Evolutionary conservation across 1,140 invertebrate species (phyloP), one percentile per base, ranked within the genome.

Genomic region (Streblospio benedicti): DNA sequence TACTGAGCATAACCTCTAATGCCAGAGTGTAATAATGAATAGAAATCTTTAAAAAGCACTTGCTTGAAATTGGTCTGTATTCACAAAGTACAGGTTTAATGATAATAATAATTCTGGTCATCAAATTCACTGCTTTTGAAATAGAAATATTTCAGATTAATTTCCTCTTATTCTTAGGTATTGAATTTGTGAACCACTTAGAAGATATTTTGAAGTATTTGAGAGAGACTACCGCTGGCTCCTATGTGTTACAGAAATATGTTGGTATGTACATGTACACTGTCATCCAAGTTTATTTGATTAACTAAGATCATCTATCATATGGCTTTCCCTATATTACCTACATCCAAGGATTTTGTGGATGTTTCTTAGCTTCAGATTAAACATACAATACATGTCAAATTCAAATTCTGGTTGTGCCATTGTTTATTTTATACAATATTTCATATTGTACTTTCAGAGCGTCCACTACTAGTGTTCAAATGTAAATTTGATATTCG

Each of bases 401-500:
- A 9, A 9, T 9, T 41, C 18, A 41, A 23, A 47, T 28, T 18
- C 30, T 2, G 45, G 6, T 14, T 47, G 25, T 2, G 25, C n/a
- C n/a, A n/a, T n/a, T n/a, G n/a, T n/a, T n/a, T n/a, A n/a, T n/a
- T 47, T 47, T 47, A 47, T 47, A 9, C 30, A 23, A 27, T 2
- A 47, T n/a, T 45, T 45, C 44, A 23, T 45, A 6, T 32, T 25
- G 51, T 53, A 32, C 35, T 35, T 31, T 16, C 66, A 76, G 79
- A 81, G 65, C 67, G 79, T 2, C 80, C 80, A 1, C 78, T 94
- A 49, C 81, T 93, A 20, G 86, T 95, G 61, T 87, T 92, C 75
- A 85, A 89, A 64, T 93, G 90, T 2, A 95, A 95, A 81, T 94
- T 94, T 71, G 91, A 95, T 75, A 94, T 95, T 59, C 68, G 76